Evolutionary conservation across 2,888 invertebrate species (phyloP).

Genomic region (Drosophila siamana): DNA sequence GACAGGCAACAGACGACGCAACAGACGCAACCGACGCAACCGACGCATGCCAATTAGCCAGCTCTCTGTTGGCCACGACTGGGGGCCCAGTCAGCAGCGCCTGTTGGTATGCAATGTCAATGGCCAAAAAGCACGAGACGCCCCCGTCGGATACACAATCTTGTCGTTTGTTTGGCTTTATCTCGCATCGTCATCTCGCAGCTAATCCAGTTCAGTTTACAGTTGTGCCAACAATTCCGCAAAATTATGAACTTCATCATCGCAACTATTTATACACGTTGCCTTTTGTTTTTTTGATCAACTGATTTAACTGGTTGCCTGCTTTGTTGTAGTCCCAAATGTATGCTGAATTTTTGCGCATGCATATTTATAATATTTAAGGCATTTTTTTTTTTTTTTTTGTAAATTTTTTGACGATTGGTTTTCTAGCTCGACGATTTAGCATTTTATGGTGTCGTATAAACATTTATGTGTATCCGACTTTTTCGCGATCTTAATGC

Average conservation of each 20-base stretch:
- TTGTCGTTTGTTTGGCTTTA: neutral
- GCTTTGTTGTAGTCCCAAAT: constrained; percentile 8
- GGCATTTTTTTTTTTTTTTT: constrained; percentile 38
- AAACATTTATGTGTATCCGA: constrained; percentile 4
- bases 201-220: constrained; percentile 30
- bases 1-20: constrained; percentile 70
- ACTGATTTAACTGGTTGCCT: neutral
- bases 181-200: neutral
- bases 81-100: constrained; percentile 30
- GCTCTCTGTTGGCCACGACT: constrained; percentile 33
- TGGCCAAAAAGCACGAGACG: neutral
- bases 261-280: neutral
- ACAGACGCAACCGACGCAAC: constrained; percentile 22
- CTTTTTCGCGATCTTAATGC: constrained; percentile 35
- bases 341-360: constrained; percentile 4
- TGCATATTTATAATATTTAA: constrained; percentile 2
- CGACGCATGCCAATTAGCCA: constrained; percentile 73
- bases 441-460: constrained; percentile 24
- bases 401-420: neutral
- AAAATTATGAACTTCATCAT: constrained; percentile 27
- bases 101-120: constrained; percentile 49
- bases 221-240: constrained; percentile 28
- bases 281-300: neutral
- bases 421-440: constrained; percentile 27
- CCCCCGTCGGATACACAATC: constrained; percentile 8